phyloP scores from a whole-genome alignment of 2,797 vertebrate species.

The Pampus argenteus region DNA sequence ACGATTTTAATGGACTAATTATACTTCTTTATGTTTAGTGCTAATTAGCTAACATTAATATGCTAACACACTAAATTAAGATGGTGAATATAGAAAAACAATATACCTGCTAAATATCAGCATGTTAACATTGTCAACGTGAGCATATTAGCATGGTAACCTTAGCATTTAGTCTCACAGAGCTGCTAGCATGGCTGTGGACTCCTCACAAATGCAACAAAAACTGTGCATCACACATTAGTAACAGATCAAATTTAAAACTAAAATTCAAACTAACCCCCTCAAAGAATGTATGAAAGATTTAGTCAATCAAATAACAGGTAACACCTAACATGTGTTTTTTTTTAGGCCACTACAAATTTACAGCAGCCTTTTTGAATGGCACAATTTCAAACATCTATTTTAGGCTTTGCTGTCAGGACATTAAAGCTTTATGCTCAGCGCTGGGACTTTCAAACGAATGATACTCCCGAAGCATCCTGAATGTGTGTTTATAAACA shows the following conservation, averaged over 20 bases:
- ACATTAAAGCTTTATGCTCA: conserved; percentile 10
- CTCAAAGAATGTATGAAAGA: neutral
- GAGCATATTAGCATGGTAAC: neutral
- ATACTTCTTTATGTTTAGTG: neutral
- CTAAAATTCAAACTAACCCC: no score
- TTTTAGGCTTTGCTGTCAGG: conserved; percentile 13
- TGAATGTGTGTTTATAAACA: conserved; percentile 83
- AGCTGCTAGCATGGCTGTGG: neutral
- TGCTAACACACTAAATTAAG: neutral
- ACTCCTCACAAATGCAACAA: neutral
- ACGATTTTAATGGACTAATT: neutral
- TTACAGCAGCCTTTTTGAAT: conserved; percentile 1
- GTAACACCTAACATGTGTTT: no score
- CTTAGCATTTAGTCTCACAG: neutral
- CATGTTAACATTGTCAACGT: conserved; percentile 2
- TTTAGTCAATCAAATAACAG: neutral
- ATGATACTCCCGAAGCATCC: conserved; percentile 72
- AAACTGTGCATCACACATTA: neutral
- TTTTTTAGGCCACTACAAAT: neutral
- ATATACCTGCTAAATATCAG: neutral
- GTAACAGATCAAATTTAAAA: neutral
- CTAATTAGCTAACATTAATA: neutral
- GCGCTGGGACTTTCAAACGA: conserved; percentile 45
- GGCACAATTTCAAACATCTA: conserved; percentile 22
- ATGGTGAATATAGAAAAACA: neutral